Percentiles rank a stretch among this genome's conserved stretches.
phyloP scores from a whole-genome alignment of 2,113 vertebrate genomes.

The Helogale parvula region DNA sequence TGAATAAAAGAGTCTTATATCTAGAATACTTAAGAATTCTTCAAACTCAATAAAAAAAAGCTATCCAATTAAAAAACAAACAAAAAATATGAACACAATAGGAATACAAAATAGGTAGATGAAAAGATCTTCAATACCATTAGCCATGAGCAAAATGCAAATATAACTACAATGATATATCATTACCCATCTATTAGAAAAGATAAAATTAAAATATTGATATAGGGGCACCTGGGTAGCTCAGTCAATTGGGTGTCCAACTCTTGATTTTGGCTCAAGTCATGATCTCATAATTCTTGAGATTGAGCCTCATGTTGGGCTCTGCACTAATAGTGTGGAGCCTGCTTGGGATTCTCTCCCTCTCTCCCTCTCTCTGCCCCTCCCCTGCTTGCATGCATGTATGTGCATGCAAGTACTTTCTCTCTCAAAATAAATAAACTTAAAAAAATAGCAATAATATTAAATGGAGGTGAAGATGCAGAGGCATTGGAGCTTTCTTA shows the following conservation, averaged over 20 bases:
- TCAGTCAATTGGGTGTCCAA: no score
- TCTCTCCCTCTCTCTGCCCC: no score
- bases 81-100: background rate
- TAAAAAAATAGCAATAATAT: background rate
- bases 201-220: background rate
- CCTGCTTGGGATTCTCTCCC: no score
- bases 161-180: background rate
- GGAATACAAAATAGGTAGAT: background rate
- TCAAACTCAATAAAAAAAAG: background rate
- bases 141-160: background rate
- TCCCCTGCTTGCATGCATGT: no score
- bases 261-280: no score
- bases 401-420: no score
- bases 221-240: no score
- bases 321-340: no score
- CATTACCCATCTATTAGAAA: background rate
- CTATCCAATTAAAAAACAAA: background rate
- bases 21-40: background rate
- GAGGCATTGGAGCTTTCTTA: background rate
- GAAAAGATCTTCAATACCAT: background rate
- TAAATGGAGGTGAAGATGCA: background rate
- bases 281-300: no score
- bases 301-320: no score
- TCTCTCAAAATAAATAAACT: no score
- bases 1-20: background rate